phyloP scores from a whole-genome alignment of 2,113 vertebrate species.

The Dinomys branickii region DNA sequence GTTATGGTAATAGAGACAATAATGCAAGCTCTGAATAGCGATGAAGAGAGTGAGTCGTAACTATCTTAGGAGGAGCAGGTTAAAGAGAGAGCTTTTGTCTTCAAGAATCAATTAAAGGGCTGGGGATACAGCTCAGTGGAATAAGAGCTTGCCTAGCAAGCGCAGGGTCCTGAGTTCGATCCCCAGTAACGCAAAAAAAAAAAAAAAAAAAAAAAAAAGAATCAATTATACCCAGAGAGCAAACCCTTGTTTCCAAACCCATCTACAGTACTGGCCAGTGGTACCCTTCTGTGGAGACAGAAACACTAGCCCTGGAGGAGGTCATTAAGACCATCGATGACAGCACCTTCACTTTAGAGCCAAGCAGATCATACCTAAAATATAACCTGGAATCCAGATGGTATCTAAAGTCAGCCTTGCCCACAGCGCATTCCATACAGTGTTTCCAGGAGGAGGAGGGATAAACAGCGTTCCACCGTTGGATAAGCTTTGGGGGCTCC shows the following conservation, averaged over 20 bases:
- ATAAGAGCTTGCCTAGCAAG: too few relatives aligned
- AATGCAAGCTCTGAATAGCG: background rate
- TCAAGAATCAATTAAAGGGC: background rate
- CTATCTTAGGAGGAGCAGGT: slow-evolving; percentile 47
- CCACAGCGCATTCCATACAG: fast-evolving
- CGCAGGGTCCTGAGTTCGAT: too few relatives aligned
- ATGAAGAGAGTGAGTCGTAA: background rate
- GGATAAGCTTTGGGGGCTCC: background rate
- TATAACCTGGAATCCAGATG: background rate
- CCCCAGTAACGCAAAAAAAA: too few relatives aligned
- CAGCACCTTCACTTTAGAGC: background rate
- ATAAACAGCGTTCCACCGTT: background rate
- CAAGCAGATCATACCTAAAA: background rate
- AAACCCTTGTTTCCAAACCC: slow-evolving; percentile 37
- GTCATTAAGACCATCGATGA: background rate
- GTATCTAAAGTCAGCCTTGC: background rate
- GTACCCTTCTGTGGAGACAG: background rate
- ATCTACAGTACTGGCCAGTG: background rate
- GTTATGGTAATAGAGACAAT: background rate
- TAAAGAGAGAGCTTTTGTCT: slow-evolving; percentile 33
- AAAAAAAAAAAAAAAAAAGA: too few relatives aligned
- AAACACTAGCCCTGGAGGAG: background rate
- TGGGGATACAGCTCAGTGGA: too few relatives aligned
- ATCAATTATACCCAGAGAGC: slow-evolving; percentile 2
- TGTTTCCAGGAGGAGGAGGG: background rate